Evolutionary conservation across 2,113 vertebrate genomes (phyloP).

Genomic region (Rhinolophus ferrumequinum): DNA sequence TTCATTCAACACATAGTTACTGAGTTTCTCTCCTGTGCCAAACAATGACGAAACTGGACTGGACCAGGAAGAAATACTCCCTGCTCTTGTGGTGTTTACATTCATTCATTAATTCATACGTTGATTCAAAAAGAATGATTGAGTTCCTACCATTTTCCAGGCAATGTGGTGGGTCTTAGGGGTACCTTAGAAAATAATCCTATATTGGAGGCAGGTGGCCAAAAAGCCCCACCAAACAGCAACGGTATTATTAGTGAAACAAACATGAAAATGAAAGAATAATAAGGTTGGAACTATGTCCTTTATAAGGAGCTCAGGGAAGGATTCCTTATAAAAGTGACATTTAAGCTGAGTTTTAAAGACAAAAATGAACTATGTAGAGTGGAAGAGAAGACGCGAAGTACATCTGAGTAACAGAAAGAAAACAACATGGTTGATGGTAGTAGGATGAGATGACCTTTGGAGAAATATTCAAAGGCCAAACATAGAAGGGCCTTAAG

Average conservation of each 20-base stretch:
- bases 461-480: not conserved
- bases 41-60: not conserved
- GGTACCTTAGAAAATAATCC: not conserved
- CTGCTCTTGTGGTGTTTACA: not conserved
- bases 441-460: not conserved
- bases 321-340: not conserved
- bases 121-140: not conserved
- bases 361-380: not conserved
- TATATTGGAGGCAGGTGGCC: not conserved
- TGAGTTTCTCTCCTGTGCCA: not conserved
- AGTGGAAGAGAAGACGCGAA: not conserved
- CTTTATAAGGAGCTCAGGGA: not conserved
- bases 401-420: not conserved
- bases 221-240: not conserved
- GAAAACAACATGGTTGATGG: not conserved
- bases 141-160: not conserved
- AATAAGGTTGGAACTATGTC: not conserved
- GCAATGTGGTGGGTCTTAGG: not conserved
- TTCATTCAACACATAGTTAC: not conserved
- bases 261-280: not conserved
- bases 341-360: constrained; percentile 38
- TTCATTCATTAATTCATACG: not conserved
- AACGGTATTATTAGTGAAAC: not conserved
- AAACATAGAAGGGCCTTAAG: not conserved
- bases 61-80: not conserved